Base-by-base conservation (phyloP, 1,140 invertebrate species). In the Oncopodura yosiiana region DNA sequence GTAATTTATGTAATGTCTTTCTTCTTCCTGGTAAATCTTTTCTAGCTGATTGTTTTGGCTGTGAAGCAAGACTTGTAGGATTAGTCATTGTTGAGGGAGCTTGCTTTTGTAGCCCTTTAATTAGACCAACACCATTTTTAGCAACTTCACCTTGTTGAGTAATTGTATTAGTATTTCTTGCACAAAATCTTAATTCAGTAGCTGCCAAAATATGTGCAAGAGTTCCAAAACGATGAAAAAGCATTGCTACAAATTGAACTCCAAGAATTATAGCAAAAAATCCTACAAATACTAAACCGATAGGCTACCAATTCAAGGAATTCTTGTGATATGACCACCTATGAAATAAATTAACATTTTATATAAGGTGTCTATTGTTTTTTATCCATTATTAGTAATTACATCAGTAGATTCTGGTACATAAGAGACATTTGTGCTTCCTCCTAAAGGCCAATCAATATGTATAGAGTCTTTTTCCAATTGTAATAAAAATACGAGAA, bases 191-290 rank as follows among this genome's bases (percentile, higher is more conserved):
- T 2, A 87, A 69, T 51, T 76, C 74, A 1, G 83, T 85, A 44
- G 83, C 84, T 1, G 87, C 81, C 54, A 93, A 71, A 53, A 93
- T 81, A 68, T 93, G 87, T 1, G 82, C 79, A 64, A 90, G 79
- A 0, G 89, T 93, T 16, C 78, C 80, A 61, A 89, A 86, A 26
- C 87, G 77, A 73, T 92, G 88, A 57, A 86, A 74, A 23, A 89
- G 72, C 88, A 92, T 92, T 16, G 82, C 83, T 2, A 86, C 62
- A 63, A 89, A 89, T 70, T 92, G 86, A 37, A 90, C 79, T 0
- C 81, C 63, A 18, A 92, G 67, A 30, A 86, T 77, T 6, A 79
- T 62, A 8, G 79, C 81, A 65, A 86, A 87, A 60, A 85, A 83
- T 16, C 82, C 68, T 24, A 88, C 75, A 65, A 88, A 84, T 12